Base-by-base conservation (phyloP, 2,888 invertebrate species). In the Maniola hyperantus region DNA sequence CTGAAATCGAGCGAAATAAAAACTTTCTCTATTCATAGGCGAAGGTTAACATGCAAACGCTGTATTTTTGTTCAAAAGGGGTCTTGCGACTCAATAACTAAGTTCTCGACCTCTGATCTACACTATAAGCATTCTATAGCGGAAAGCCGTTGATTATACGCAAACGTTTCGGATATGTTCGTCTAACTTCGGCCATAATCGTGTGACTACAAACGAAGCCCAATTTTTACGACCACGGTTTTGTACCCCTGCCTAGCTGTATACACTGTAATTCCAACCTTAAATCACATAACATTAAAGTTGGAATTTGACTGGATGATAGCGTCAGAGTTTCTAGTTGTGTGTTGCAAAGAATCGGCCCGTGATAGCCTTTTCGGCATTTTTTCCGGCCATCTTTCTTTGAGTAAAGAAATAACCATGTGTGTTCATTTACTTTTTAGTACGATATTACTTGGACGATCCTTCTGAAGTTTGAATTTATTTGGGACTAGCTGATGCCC, bases 361-460 rank as follows among this genome's bases (percentile, higher is more conserved):
- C 79, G 78, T 81, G 83, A 85, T 86, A 83, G 85, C 80, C 80
- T 80, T 81, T 85, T 82, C 81, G 78, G 79, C 79, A 82, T 83
- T 85, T 85, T 83, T 87, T 84, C 82, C 83, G 82, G 83, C 80
- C 85, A 83, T 87, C 82, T 84, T 83, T 87, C 83, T 82, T 82
- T 79, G 79, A 79, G 79, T 81, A 79, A 85, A 80, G 77, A 77
- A 81, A 87, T 86, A 83, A 83, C 83, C 80, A 83, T 80, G 80
- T 82, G 80, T 81, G 76, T 77, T 76, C 74, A 77, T 74, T 78
- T 36, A 26, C 10, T 61, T 13, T 57, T 39, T 57, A 20, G 2
- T 20, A 6, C 18, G 42, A 42, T 11, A 57, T 11, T 39, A 42
- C 42, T 54, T 48, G 18, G 48, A 18, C 5, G 48, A 4, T 10